phyloP scores from a whole-genome alignment of 2,113 vertebrate genomes.

The Elanus axillaris region DNA sequence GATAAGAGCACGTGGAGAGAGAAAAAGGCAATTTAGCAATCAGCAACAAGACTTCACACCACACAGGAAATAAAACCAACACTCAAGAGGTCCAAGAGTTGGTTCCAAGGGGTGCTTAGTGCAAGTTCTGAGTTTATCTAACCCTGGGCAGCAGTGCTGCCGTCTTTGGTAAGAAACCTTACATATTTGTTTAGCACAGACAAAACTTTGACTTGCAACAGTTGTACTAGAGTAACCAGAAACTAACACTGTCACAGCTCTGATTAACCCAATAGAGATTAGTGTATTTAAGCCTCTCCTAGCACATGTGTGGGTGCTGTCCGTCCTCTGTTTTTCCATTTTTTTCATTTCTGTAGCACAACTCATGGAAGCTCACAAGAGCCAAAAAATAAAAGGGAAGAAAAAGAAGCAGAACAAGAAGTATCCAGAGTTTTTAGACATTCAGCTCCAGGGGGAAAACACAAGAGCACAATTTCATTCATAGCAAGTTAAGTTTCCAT shows the following conservation, averaged over 20 bases:
- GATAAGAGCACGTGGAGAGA: background rate
- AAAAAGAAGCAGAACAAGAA: slow-evolving; percentile 34
- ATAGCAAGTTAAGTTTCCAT: slow-evolving; percentile 59
- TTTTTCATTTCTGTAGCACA: background rate
- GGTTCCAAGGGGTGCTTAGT: background rate
- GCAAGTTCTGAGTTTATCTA: background rate
- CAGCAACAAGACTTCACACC: background rate
- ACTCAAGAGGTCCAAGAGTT: background rate
- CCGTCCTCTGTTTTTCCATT: background rate
- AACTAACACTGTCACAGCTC: background rate
- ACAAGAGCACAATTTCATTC: slow-evolving; percentile 40
- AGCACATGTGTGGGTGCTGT: background rate
- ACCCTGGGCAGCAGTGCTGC: background rate
- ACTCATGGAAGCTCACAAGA: background rate
- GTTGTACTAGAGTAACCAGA: background rate
- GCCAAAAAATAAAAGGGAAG: background rate
- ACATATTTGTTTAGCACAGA: background rate
- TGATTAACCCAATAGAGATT: background rate
- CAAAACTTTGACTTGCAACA: background rate
- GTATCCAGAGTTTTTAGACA: slow-evolving; percentile 30
- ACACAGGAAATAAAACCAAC: background rate
- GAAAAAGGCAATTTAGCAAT: background rate
- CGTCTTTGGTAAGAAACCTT: background rate
- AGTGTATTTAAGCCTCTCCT: background rate
- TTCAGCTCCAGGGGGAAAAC: slow-evolving; percentile 44